Evolutionary conservation across 1,140 invertebrate species (phyloP).

Genomic region (Aethina tumida): DNA sequence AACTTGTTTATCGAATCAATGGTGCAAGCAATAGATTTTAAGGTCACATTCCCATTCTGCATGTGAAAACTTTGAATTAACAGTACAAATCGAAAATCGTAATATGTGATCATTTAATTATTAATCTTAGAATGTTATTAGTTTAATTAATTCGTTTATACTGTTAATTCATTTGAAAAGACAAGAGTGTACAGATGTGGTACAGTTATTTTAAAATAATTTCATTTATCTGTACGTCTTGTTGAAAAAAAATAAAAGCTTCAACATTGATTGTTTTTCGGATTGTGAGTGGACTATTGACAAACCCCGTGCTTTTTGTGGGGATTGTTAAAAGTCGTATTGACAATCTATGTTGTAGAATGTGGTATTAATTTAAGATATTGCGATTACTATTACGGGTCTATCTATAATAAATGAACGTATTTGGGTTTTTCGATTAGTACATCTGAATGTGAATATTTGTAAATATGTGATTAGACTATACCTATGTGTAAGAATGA

Average conservation of each 20-base stretch:
- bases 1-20: constrained; percentile 26
- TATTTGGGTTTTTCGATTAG: constrained; percentile 30
- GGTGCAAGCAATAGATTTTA: constrained; percentile 24
- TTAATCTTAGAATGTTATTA: constrained; percentile 12
- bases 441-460: constrained; percentile 35
- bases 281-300: constrained; percentile 1
- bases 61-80: constrained; percentile 16
- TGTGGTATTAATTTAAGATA: constrained; percentile 23
- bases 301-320: constrained; percentile 1
- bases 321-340: constrained; percentile 1
- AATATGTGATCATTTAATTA: constrained; percentile 17
- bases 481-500: constrained; percentile 36
- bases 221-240: constrained; percentile 2
- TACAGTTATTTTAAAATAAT: background rate
- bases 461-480: constrained; percentile 36
- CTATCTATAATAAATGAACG: constrained; percentile 28
- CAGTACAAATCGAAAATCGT: constrained; percentile 12
- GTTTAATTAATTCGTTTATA: constrained; percentile 14
- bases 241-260: constrained; percentile 13
- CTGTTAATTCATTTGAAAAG: constrained; percentile 17
- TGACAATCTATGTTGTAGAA: constrained; percentile 14
- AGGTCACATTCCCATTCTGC: constrained; percentile 26
- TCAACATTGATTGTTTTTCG: constrained; percentile 16
- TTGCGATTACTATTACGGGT: constrained; percentile 30
- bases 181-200: constrained; percentile 1